Conservation (phyloP, 2,113 vertebrate genomes). For the Okapia johnstoni region DNA sequence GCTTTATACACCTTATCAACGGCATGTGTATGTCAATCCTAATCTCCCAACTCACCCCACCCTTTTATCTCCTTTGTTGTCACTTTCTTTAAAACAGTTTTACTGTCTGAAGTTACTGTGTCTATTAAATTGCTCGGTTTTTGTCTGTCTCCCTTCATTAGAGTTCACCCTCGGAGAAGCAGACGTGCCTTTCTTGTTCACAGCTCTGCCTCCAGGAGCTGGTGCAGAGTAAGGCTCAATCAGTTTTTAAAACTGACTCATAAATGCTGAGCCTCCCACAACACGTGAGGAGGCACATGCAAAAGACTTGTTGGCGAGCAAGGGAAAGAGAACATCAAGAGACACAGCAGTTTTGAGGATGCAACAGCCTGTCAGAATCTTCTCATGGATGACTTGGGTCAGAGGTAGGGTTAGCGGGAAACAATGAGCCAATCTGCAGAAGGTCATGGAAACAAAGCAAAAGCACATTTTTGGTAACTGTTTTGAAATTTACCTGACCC, state of each 20-base stretch:
- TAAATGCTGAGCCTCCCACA: background rate
- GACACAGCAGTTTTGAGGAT: background rate
- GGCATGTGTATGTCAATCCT: background rate
- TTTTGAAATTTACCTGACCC: constrained; percentile 8
- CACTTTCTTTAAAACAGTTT: background rate
- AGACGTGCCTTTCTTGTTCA: background rate
- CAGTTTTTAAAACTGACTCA: background rate
- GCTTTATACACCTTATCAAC: background rate
- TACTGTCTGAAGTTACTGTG: background rate
- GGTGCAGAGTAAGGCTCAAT: background rate
- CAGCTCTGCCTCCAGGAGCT: background rate
- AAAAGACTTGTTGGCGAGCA: background rate
- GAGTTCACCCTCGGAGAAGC: background rate
- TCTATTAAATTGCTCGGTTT: background rate
- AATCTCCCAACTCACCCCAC: background rate
- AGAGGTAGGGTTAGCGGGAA: background rate
- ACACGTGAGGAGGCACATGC: background rate
- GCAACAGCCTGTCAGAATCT: background rate
- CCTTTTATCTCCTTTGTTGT: background rate
- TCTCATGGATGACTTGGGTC: background rate
- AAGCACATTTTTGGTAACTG: background rate
- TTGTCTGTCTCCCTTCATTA: background rate
- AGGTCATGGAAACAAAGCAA: background rate
- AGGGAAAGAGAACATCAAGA: background rate
- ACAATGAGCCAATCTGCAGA: background rate